Conservation (phyloP, 1,140 invertebrate genomes). For the Sycophila sp. region DNA sequence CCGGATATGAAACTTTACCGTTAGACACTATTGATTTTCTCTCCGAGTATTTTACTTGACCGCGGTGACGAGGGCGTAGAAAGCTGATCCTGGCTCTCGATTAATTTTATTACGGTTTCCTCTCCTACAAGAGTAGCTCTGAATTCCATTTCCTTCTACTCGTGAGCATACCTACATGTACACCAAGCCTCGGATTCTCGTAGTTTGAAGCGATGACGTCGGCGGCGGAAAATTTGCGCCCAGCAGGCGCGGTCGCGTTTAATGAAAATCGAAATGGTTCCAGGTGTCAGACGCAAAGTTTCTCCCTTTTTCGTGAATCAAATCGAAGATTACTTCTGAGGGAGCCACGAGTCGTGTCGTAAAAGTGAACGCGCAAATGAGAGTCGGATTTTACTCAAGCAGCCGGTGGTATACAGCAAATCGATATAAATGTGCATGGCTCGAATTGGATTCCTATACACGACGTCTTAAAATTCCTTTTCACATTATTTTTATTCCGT, state of each 20-base stretch:
- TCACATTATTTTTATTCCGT: no score
- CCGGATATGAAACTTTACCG: slow-evolving; percentile 19
- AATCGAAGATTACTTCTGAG: no score
- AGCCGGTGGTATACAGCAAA: no score
- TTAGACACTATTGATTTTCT: slow-evolving; percentile 30
- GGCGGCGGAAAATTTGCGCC: neutral
- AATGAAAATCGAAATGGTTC: neutral
- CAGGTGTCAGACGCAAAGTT: no score
- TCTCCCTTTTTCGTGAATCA: no score
- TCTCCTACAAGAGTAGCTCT: neutral
- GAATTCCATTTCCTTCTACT: neutral
- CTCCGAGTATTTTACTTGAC: slow-evolving; percentile 25
- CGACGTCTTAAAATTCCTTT: no score
- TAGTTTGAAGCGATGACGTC: neutral
- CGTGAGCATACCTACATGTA: neutral
- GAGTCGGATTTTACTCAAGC: no score
- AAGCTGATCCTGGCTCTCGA: slow-evolving; percentile 31
- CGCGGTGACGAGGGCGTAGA: slow-evolving; percentile 4
- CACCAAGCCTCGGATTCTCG: neutral
- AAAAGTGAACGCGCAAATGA: no score
- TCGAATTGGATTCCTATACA: no score
- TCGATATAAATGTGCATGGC: no score
- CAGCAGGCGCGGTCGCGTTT: neutral
- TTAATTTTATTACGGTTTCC: slow-evolving; percentile 47
- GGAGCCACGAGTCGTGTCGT: no score